Conservation (phyloP, 1,140 invertebrate genomes). For the Drosophila orena region DNA sequence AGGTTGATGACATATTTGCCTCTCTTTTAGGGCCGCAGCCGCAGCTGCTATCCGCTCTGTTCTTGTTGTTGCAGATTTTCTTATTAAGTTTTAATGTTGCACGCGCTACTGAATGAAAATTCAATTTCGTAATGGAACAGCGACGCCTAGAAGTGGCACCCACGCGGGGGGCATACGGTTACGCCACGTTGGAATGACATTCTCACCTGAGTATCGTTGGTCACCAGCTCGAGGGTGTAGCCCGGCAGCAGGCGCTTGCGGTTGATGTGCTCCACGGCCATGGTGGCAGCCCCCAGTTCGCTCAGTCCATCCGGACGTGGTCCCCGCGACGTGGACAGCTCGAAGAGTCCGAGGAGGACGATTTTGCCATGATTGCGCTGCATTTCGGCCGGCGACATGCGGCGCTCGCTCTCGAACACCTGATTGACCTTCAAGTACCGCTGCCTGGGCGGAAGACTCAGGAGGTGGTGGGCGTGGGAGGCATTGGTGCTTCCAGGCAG, state of each 20-base stretch:
- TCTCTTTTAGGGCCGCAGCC: slow-evolving; percentile 27
- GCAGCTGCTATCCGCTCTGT: slow-evolving; percentile 29
- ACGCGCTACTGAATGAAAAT: slow-evolving; percentile 76
- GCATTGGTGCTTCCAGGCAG: slow-evolving; percentile 53
- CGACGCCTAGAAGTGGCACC: slow-evolving; percentile 1
- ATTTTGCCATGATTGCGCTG: slow-evolving; percentile 84
- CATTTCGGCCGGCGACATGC: slow-evolving; percentile 69
- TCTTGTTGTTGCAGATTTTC: slow-evolving; percentile 68
- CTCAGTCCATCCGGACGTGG: slow-evolving; percentile 89
- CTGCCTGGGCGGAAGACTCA: slow-evolving; percentile 45
- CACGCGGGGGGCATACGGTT: background rate
- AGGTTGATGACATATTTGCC: slow-evolving; percentile 70
- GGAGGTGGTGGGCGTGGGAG: slow-evolving; percentile 17
- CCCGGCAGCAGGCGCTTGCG: slow-evolving; percentile 88
- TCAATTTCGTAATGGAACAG: slow-evolving; percentile 74
- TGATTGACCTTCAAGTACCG: slow-evolving; percentile 80
- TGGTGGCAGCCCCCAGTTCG: slow-evolving; percentile 90
- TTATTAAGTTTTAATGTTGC: slow-evolving; percentile 80
- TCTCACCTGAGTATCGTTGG: slow-evolving; percentile 93
- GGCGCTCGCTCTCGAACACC: slow-evolving; percentile 77
- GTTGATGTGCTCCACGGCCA: slow-evolving; percentile 92
- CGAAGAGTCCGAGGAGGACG: slow-evolving; percentile 91
- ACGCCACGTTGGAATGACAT: too few species aligned
- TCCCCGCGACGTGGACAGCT: slow-evolving; percentile 88
- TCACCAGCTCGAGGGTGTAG: slow-evolving; percentile 89